Conservation (phyloP, 2,888 invertebrate species). For the Ceratothoa steindachneri region DNA sequence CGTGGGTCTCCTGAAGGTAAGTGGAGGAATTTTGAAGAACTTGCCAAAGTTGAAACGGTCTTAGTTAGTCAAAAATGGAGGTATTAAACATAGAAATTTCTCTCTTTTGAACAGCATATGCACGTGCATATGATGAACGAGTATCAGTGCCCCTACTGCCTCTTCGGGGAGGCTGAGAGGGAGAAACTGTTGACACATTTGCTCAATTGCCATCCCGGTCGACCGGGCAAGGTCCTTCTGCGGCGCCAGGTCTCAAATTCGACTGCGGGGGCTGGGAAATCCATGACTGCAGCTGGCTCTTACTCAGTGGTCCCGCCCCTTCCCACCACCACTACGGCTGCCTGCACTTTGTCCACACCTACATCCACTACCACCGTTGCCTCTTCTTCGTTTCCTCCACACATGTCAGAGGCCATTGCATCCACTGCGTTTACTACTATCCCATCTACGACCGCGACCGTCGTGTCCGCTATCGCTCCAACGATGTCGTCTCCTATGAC, state of each 20-base stretch:
- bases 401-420: not conserved
- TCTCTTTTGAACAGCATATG: constrained; percentile 56
- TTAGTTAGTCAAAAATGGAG: too few relatives aligned
- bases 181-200: constrained; percentile 57
- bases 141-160: constrained; percentile 59
- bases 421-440: not conserved
- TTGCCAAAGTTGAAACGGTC: too few relatives aligned
- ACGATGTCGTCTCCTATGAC: not conserved
- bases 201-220: constrained; percentile 49
- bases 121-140: constrained; percentile 54
- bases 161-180: constrained; percentile 53
- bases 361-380: not conserved
- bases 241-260: constrained; percentile 40
- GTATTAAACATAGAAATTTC: too few relatives aligned
- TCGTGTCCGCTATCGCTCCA: not conserved
- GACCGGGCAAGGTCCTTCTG: constrained; percentile 48
- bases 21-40: too few relatives aligned
- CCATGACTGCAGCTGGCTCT: not conserved
- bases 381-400: not conserved
- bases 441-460: not conserved
- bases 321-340: not conserved
- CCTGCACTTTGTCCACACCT: not conserved
- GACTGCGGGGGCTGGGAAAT: not conserved
- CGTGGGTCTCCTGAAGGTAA: constrained; percentile 25
- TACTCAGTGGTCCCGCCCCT: not conserved